phyloP scores from a whole-genome alignment of 2,797 vertebrate genomes.

The Protonibea diacanthus region DNA sequence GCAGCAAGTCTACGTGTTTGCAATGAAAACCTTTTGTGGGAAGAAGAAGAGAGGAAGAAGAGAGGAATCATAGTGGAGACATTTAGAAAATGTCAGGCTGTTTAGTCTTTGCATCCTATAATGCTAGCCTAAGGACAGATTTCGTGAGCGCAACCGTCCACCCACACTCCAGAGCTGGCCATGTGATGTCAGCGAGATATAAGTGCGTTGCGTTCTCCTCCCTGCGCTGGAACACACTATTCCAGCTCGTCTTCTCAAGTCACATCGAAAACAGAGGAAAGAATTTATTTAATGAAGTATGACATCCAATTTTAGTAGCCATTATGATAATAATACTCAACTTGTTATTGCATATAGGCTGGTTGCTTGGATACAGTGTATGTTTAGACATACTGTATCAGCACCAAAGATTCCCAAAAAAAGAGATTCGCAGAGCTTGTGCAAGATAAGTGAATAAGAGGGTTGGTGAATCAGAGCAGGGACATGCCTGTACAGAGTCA shows the following conservation, averaged over 20 bases:
- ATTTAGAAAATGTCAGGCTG: conserved; percentile 72
- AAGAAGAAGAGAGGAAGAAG: conserved; percentile 24
- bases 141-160: conserved; percentile 75
- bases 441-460: conserved; percentile 40
- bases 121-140: conserved; percentile 70
- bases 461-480: conserved; percentile 59
- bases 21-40: conserved; percentile 41
- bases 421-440: conserved; percentile 11
- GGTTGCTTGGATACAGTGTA: background rate
- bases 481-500: conserved; percentile 63
- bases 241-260: conserved; percentile 50
- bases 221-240: conserved; percentile 43
- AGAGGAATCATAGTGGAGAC: conserved; percentile 55
- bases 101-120: conserved; percentile 68
- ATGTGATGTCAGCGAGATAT: conserved; percentile 77
- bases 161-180: conserved; percentile 71
- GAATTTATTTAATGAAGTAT: background rate
- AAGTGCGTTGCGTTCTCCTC: conserved; percentile 67
- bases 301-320: conserved; percentile 19
- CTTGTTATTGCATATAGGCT: too few species aligned
- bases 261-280: conserved; percentile 17
- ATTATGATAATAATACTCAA: conserved; percentile 10
- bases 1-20: conserved; percentile 13
- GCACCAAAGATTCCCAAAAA: background rate
- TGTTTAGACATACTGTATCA: background rate